Evolutionary conservation across 2,888 invertebrate genomes (phyloP), one percentile per base, ranked within the genome.

Genomic region (Deilephila elpenor): DNA sequence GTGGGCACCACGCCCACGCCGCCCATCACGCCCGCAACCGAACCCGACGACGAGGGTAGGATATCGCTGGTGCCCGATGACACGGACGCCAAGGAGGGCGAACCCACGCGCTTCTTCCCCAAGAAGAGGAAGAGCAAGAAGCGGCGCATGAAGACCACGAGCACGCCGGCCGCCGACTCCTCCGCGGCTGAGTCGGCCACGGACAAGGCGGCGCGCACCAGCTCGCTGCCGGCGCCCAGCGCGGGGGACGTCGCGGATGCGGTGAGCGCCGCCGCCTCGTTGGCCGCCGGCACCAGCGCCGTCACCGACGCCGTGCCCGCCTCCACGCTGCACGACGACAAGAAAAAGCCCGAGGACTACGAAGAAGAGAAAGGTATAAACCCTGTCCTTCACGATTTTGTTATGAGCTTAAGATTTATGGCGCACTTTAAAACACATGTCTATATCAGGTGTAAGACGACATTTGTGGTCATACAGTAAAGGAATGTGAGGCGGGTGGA

Each of bases 41-140:
- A 76, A 4, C 75, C 78, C 5, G 83, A 87, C 11, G 85, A 86
- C 25, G 82, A 77, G 29, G 88, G 87, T 1, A 86, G 91, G 70
- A 91, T 93, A 84, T 92, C 93, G 0, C 78, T 93, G 74, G 86
- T 92, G 2, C 92, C 93, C 19, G 83, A 84, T 56, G 85, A 86
- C 0, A 76, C 75, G 17, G 83, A 87, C 3, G 80, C 80, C 0
- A 89, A 88, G 77, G 89, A 88, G 25, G 67, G 87, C 61, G 92
- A 93, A 77, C 93, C 93, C 0, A 88, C 92, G 2, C 75, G 91
- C 17, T 93, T 92, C 81, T 91, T 92, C 78, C 91, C 93, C 0
- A 89, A 89, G 76, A 86, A 84, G 73, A 84, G 84, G 59, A 91
- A 88, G 73, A 88, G 79, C 59, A 93, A 85, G 74, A 85, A 83